phyloP scores from a whole-genome alignment of 2,113 vertebrate species.

The Tauraco erythrolophus region DNA sequence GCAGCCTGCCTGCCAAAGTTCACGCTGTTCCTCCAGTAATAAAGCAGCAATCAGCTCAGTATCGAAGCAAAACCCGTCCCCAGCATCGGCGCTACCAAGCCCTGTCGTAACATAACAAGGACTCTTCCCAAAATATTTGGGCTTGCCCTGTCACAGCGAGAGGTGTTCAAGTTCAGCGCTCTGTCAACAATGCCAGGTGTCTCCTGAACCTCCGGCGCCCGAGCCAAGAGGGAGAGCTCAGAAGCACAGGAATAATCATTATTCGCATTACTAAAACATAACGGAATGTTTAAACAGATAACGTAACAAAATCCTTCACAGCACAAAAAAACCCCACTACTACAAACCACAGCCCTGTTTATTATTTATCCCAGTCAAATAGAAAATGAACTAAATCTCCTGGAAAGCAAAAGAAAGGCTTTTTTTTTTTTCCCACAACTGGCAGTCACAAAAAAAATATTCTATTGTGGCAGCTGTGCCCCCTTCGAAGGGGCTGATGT shows the following conservation, averaged over 20 bases:
- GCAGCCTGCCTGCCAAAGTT: background rate
- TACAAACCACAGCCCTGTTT: background rate
- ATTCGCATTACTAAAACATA: conserved; percentile 59
- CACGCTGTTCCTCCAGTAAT: background rate
- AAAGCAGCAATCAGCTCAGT: conserved; percentile 7
- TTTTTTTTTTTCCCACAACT: background rate
- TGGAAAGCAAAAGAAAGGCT: background rate
- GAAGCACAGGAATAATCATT: conserved; percentile 47
- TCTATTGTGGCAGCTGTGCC: background rate
- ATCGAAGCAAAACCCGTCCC: background rate
- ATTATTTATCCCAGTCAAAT: conserved; percentile 49
- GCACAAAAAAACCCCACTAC: background rate
- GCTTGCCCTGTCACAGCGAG: conserved; percentile 50
- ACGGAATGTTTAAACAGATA: conserved; percentile 67
- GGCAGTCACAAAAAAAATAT: background rate
- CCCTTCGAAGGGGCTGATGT: background rate
- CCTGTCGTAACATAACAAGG: conserved; percentile 51
- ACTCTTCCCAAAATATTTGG: conserved; percentile 59
- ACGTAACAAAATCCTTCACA: conserved; percentile 48
- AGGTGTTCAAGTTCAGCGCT: conserved; percentile 54
- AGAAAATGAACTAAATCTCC: conserved; percentile 43
- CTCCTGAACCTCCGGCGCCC: conserved; percentile 7
- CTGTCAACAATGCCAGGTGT: conserved; percentile 62
- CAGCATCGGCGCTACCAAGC: background rate
- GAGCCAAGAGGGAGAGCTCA: conserved; percentile 55